Evolutionary conservation across 2,888 invertebrate genomes (phyloP).

Genomic region (Chelonus formosanus): DNA sequence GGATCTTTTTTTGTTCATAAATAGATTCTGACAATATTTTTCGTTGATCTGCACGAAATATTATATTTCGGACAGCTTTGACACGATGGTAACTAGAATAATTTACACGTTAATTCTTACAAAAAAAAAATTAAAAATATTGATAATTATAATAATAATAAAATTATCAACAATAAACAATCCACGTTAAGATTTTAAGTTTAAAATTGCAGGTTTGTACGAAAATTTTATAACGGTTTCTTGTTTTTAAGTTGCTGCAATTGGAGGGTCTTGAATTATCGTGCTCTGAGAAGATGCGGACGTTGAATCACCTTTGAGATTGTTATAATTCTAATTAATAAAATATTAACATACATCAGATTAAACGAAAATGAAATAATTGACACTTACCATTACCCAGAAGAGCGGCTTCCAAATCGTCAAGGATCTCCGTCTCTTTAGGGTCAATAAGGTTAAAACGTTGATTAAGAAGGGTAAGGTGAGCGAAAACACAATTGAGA

Average conservation of each 20-base stretch:
- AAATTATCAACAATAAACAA: too few relatives aligned
- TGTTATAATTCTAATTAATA: too few relatives aligned
- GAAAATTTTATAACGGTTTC: too few relatives aligned
- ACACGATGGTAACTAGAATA: constrained; percentile 34
- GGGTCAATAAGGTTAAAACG: constrained; percentile 93
- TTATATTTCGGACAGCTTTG: constrained; percentile 50
- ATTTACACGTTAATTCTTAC: too few relatives aligned
- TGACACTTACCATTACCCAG: constrained; percentile 51
- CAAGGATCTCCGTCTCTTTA: constrained; percentile 94
- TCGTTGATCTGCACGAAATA: too few relatives aligned
- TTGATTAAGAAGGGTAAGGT: constrained; percentile 85
- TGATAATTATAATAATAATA: too few relatives aligned
- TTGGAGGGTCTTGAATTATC: constrained; percentile 59
- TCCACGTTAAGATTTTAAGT: too few relatives aligned
- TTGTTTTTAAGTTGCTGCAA: constrained; percentile 48
- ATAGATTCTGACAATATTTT: neutral
- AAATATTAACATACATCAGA: too few relatives aligned
- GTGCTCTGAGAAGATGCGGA: constrained; percentile 58
- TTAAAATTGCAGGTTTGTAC: too few relatives aligned
- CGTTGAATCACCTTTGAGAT: constrained; percentile 56
- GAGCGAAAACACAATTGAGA: constrained; percentile 96
- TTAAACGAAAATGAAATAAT: neutral
- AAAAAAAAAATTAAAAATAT: too few relatives aligned
- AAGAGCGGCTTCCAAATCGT: constrained; percentile 88
- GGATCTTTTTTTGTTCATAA: neutral